Evolutionary conservation across 2,888 invertebrate genomes (phyloP), one percentile per base, ranked within the genome.

Genomic region (Odiellus spinosus): DNA sequence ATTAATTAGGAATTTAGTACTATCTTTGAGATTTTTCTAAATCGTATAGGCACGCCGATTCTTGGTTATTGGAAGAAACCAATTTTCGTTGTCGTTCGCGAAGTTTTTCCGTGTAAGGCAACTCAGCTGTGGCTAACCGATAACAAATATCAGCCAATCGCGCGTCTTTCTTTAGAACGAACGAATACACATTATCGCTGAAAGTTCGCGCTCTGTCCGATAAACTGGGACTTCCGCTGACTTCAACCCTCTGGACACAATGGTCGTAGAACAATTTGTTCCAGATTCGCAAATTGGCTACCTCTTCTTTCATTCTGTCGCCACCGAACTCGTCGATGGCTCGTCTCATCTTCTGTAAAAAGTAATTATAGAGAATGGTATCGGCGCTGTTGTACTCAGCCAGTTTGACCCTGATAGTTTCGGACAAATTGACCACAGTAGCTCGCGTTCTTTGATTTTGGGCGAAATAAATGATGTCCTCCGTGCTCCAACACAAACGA

Each of bases 401-500:
- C 3, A 53, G 34, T 35, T 44, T 36, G 17, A 19, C 17, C 15
- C 26, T 17, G 18, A 42, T 21, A 39, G 42, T 11, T 15, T 4
- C 12, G 33, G 11, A n/a, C 10, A 38, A 10, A 10, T 15, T 3
- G 17, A 17, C 10, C 10, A 38, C 38, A 12, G 18, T 17, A n/a
- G 19, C 38, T 3, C 35, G 19, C 11, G 17, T 33, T 45, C 53
- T 42, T n/a, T 35, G 42, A 18, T 53, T 53, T 12, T 48, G 51
- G n/a, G 49, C 54, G 35, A 56, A 50, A 49, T 59, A 61, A 1
- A 65, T 32, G 14, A 65, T 61, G 48, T 66, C 65, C 42, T 60
- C 58, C 1, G 59, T 55, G 4, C 47, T 53, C 66, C 66, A 66
- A 49, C 64, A 63, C 59, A 65, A 59, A 12, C 56, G 40, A 15